Evolutionary conservation across 2,113 vertebrate species (phyloP).

Genomic region (Solea senegalensis): DNA sequence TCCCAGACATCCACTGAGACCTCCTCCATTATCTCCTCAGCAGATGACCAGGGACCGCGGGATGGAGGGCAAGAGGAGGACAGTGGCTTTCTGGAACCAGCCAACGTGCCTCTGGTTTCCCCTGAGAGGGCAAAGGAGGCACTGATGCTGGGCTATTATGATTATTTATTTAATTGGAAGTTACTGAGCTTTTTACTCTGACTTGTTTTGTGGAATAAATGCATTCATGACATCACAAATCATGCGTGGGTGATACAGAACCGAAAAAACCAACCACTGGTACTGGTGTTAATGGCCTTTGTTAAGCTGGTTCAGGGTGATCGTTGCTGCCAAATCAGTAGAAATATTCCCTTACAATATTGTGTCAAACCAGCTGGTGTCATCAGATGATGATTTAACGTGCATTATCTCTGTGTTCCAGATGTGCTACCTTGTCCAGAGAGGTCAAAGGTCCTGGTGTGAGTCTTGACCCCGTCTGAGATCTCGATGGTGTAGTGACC

Average conservation of each 20-base stretch:
- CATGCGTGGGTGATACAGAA: no score
- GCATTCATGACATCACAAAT: no score
- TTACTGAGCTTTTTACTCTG: no score
- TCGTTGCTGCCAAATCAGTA: no score
- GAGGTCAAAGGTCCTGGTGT: constrained; percentile 90
- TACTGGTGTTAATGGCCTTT: no score
- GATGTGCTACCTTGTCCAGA: constrained; percentile 88
- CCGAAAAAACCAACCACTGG: no score
- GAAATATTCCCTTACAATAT: no score
- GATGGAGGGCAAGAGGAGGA: constrained; percentile 78
- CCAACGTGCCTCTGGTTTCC: constrained; percentile 80
- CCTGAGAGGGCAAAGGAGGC: constrained; percentile 87
- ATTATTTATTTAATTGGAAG: no score
- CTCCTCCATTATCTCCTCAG: constrained; percentile 88
- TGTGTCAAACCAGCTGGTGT: no score
- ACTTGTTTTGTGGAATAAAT: no score
- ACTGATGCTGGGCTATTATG: constrained; percentile 85
- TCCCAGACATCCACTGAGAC: constrained; percentile 84
- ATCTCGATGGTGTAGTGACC: constrained; percentile 95
- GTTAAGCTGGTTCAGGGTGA: no score
- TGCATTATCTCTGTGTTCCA: background rate
- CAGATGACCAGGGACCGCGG: constrained; percentile 80
- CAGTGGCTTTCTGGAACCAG: constrained; percentile 77
- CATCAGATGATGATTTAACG: no score
- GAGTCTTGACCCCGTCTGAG: constrained; percentile 83